Base-by-base conservation (phyloP, 1,140 invertebrate species). In the Catajapyx aquilonaris region DNA sequence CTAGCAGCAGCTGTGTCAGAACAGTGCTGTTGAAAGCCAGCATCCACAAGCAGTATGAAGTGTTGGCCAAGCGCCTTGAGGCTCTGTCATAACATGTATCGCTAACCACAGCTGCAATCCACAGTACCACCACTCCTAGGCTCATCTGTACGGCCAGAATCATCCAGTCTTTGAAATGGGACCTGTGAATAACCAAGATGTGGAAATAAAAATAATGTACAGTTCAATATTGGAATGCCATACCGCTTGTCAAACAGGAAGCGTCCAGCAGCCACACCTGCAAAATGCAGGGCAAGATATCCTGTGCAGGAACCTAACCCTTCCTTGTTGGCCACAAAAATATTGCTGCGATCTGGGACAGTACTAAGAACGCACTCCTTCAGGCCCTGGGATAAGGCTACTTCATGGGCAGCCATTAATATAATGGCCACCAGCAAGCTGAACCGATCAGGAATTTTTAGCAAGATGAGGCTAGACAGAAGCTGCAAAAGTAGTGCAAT, bases 241-340 rank as follows among this genome's bases (percentile, higher is more conserved):
- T n/a, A n/a, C n/a, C n/a, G n/a, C n/a, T n/a, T n/a, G 20, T 23
- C 48, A 39, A 59, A 54, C 33, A 80, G 47, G n/a, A 68, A 46
- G 45, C 63, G 56, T 30, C 78, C 79, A 41, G 81, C 49, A 44
- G 69, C 64, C 21, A 78, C 66, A 31, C 73, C 71, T 46, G 72
- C 60, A 35, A 90, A 62, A 53, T 88, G 93, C 1, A 95, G 52
- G 3, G 72, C 67, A 10, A 88, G 53, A 54, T 88, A 94, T 2
- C 90, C 90, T 2, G 76, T 57, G 20, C 72, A 60, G 1, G 88
- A 90, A 21, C 73, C 66, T 25, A 95, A 60, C 0, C 90, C 90
- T 64, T 95, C 90, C 44, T 83, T 67, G 56, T 96, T 96, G 1
- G 85, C 77, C 39, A 69, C 61, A 0, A 93, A 30, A 34, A 90